Evolutionary conservation across 1,140 invertebrate species (phyloP), one percentile per base, ranked within the genome.

Genomic region (Heliconius nattereri): DNA sequence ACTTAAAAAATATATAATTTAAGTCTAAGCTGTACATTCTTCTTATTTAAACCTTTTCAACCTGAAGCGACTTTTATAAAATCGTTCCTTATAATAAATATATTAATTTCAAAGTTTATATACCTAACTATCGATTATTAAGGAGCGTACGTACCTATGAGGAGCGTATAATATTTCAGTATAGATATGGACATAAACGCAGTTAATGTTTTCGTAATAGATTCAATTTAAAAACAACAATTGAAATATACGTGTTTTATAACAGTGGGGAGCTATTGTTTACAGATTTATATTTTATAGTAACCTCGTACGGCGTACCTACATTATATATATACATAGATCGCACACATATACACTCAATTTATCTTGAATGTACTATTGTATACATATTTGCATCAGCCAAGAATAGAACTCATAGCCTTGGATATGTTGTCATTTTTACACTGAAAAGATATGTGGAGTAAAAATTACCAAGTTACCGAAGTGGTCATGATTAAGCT

Each of bases 401-500:
- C n/a, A n/a, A 57, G 54, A 57, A 57, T 57, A 57, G 54, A 57
- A 57, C 54, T 57, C 54, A n/a, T 23, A 23, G n/a, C 54, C 54
- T 57, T 57, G 54, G n/a, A 23, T 32, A 32, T 32, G 29, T 32
- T 32, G 29, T 3, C 29, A 32, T 32, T 32, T 32, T 32, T 32
- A 32, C 29, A 32, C 29, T 32, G 3, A 5, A 32, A 32, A 32
- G 2, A 32, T 3, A 32, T 32, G 29, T 32, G 5, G 3, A 32
- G 29, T 7, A 35, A 3, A 35, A 35, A 35, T 35, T 35, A 35
- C 32, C 32, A 35, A 35, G 3, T 35, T 35, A 35, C 7, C 6
- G 32, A 35, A 35, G 32, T 35, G 32, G 32, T 32, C 32, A 32
- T 35, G 32, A 7, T 2, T 40, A 11, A 40, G 9, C 11, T 40